phyloP scores from a whole-genome alignment of 2,113 vertebrate genomes.

The Agapornis roseicollis region DNA sequence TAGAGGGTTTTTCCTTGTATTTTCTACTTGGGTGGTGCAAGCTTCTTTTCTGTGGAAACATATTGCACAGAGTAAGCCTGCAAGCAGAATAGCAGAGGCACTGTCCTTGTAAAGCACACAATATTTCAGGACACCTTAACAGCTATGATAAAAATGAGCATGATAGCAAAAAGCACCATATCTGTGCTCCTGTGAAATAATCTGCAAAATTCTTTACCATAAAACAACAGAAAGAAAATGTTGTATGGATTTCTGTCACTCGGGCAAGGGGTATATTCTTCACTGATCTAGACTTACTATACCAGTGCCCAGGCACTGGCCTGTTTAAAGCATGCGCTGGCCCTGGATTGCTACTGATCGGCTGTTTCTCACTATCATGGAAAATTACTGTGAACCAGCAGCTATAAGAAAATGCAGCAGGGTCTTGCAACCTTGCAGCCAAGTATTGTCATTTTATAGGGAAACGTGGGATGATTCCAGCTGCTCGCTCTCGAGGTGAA shows the following conservation, averaged over 20 bases:
- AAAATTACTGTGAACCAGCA: background rate
- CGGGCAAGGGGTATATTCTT: accelerated
- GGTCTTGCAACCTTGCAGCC: background rate
- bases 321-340: background rate
- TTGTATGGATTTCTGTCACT: background rate
- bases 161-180: background rate
- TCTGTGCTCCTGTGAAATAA: background rate
- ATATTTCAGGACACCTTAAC: background rate
- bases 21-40: background rate
- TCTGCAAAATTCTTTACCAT: background rate
- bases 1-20: background rate
- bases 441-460: background rate
- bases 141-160: background rate
- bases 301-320: background rate
- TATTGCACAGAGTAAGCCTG: background rate
- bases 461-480: background rate
- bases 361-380: background rate
- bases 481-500: background rate
- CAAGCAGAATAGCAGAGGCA: background rate
- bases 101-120: background rate
- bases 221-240: background rate
- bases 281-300: background rate
- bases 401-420: background rate
- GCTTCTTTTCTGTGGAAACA: background rate
- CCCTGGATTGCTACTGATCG: too few relatives aligned